Evolutionary conservation across 2,888 invertebrate species (phyloP), one percentile per base, ranked within the genome.

Genomic region (Standfussiana lucernea): DNA sequence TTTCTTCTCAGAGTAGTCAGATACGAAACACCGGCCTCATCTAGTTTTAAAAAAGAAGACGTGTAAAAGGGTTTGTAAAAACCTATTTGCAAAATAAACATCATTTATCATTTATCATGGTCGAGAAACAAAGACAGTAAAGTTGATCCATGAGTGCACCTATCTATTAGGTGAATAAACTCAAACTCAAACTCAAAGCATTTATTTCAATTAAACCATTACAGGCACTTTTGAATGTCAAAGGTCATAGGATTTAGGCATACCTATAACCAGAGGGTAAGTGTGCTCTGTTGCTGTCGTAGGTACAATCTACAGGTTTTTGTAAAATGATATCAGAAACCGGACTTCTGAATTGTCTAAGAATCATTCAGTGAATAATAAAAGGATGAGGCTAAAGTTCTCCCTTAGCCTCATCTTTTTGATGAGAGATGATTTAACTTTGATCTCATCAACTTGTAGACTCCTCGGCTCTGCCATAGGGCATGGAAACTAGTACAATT

Each of bases 231-330:
- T n/a, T n/a, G n/a, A n/a, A n/a, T n/a, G n/a, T n/a, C n/a, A n/a
- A n/a, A n/a, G n/a, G n/a, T n/a, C n/a, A n/a, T n/a, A 37, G 24
- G 47, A 28, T 45, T n/a, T 13, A n/a, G 32, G 32, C 21, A 32
- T n/a, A n/a, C n/a, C n/a, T 21, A 10, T 59, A 18, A 42, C n/a
- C 1, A 15, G 53, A 59, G 32, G 45, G 74, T 75, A 61, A 71
- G 32, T 42, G 4, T 45, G 10, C 2, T 40, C 15, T n/a, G 15
- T 18, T 18, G 28, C 10, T 40, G n/a, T 37, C 7, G 7, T n/a
- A n/a, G n/a, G n/a, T 64, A 64, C n/a, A 40, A 40, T 64, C 8
- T n/a, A n/a, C n/a, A 64, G n/a, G 15, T 64, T 35, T 61, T 21
- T 61, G 21, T 35, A 13, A n/a, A n/a, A 53, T 53, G 21, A 61